A percentile compares a stretch with the other conserved stretches of the same genome.
These are phyloP conservation scores for Pseudopipra pipra DNA, from an alignment of 2,113 vertebrate genomes.

Conservation along the genomic window DNA sequence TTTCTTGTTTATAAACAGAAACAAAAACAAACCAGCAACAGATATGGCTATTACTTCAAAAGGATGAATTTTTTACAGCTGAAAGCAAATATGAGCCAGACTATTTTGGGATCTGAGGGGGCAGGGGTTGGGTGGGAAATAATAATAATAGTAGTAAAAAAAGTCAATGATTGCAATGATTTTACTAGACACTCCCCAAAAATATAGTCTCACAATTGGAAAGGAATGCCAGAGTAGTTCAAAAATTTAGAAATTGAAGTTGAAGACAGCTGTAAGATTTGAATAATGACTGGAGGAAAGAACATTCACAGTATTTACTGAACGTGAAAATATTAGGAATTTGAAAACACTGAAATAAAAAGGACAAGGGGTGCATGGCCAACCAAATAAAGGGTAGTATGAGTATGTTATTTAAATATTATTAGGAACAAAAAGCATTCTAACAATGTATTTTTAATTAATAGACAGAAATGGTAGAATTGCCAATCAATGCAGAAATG, in stretches of 20 bases:
- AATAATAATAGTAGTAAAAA: neutral
- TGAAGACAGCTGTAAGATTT: neutral
- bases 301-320: neutral
- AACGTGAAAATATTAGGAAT: neutral
- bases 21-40: neutral
- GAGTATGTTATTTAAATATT: neutral
- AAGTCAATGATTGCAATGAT: neutral
- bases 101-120: neutral
- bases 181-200: neutral
- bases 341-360: neutral
- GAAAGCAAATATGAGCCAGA: neutral
- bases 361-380: neutral
- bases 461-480: neutral
- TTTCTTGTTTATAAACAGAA: neutral
- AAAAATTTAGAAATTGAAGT: neutral
- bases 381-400: neutral
- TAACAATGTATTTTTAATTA: neutral
- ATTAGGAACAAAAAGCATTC: neutral
- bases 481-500: neutral
- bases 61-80: neutral
- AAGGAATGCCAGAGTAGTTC: neutral
- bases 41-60: neutral
- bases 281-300: neutral
- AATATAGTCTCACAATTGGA: neutral
- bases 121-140: neutral